Base-by-base conservation (phyloP, 1,140 invertebrate genomes). In the Trialeurodes vaporariorum region DNA sequence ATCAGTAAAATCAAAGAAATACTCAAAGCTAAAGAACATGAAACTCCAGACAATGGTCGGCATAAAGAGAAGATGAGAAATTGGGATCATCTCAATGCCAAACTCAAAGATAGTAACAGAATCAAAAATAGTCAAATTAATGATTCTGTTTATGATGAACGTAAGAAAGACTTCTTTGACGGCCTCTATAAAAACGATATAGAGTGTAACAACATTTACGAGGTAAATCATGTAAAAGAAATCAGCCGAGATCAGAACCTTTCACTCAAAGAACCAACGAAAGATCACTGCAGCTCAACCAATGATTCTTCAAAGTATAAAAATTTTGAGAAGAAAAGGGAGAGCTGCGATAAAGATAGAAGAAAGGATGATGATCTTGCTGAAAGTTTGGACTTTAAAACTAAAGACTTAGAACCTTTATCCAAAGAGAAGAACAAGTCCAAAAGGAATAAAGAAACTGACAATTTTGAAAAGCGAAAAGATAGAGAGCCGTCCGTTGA, bases 301-400 rank as follows among this genome's bases (percentile, higher is more conserved):
- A 67, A 70, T 40, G 61, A 68, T 25, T 34, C 60, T 26, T 70
- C 71, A 22, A 76, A 73, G 68, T 68, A 66, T 26, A 73, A 77
- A 61, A 59, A 71, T 23, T 75, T 77, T 26, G 65, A 63, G 9
- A 75, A 71, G 62, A 67, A 76, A 27, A 70, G 75, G 62, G 77
- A 78, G 67, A 75, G 76, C 26, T 75, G 70, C 58, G 73, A 75
- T 25, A 79, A 79, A 72, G 78, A 80, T 69, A 79, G 77, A 69
- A 69, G 69, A 59, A 72, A 71, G 64, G 72, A 74, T 26, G 70
- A 67, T 60, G 67, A 61, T 25, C 59, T 59, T 21, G 65, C 21
- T 75, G 77, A 72, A 77, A 75, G 63, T 75, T 74, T 66, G 70
- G 74, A 40, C 74, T 77, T 69, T 73, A 77, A 63, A 74, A 76